Evolutionary conservation across 2,113 vertebrate species (phyloP).

Genomic region (Psilopogon haemacephalus): DNA sequence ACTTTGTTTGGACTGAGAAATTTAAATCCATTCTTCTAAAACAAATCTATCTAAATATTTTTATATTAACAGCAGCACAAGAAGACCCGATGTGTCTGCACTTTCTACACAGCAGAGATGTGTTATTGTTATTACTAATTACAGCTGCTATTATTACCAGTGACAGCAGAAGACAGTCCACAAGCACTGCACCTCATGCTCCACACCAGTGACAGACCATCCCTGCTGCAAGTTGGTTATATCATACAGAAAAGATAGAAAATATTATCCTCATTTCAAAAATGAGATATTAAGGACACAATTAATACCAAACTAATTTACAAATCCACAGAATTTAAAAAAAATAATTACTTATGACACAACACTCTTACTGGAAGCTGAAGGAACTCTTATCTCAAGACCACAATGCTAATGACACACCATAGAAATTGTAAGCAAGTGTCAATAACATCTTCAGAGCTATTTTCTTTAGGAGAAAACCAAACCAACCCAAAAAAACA

Average conservation of each 20-base stretch:
- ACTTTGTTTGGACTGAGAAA: slow-evolving; percentile 29
- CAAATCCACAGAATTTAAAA: background rate
- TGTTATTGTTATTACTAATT: slow-evolving; percentile 13
- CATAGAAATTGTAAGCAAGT: fast-evolving
- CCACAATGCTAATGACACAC: background rate
- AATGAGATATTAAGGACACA: background rate
- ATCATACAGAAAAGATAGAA: background rate
- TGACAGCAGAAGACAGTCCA: background rate
- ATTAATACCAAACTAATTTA: background rate
- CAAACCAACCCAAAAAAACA: background rate
- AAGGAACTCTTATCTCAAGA: background rate
- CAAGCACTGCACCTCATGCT: background rate
- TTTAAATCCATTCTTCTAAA: slow-evolving; percentile 26
- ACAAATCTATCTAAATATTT: slow-evolving; percentile 40
- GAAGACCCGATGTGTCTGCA: background rate
- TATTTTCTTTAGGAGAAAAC: background rate
- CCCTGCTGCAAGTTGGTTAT: background rate
- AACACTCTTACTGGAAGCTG: background rate
- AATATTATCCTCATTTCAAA: background rate
- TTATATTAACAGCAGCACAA: background rate
- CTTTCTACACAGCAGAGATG: background rate
- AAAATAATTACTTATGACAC: background rate
- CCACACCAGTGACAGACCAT: background rate
- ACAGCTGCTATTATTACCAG: background rate
- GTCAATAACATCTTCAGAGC: background rate